phyloP scores from a whole-genome alignment of 2,113 vertebrate species.

The Macroglossus sobrinus region DNA sequence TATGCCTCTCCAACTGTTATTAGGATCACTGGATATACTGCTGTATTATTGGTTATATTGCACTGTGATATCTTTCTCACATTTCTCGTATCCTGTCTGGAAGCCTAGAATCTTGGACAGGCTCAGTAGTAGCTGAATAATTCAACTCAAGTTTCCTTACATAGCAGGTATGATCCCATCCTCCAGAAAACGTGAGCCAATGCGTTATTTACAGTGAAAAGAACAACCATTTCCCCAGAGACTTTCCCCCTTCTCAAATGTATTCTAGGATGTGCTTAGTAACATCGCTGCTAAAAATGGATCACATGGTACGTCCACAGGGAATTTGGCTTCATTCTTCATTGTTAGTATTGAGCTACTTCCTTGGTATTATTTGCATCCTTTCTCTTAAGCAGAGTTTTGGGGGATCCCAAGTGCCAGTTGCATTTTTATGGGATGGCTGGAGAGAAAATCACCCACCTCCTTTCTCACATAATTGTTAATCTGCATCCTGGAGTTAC shows the following conservation, averaged over 20 bases:
- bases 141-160: background rate
- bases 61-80: background rate
- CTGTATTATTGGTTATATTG: background rate
- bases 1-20: background rate
- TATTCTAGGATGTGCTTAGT: background rate
- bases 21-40: background rate
- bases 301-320: fast-evolving
- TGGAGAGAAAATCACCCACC: background rate
- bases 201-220: background rate
- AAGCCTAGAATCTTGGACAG: background rate
- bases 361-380: background rate
- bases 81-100: fast-evolving
- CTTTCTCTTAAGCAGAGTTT: background rate
- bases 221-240: background rate
- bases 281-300: background rate
- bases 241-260: background rate
- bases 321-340: background rate
- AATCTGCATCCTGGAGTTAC: background rate
- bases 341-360: background rate
- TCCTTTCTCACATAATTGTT: background rate
- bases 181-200: background rate
- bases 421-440: background rate
- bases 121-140: background rate
- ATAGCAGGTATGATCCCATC: background rate
- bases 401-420: background rate